Conservation (phyloP, 2,888 invertebrate genomes). For the Mylabris sibirica region DNA sequence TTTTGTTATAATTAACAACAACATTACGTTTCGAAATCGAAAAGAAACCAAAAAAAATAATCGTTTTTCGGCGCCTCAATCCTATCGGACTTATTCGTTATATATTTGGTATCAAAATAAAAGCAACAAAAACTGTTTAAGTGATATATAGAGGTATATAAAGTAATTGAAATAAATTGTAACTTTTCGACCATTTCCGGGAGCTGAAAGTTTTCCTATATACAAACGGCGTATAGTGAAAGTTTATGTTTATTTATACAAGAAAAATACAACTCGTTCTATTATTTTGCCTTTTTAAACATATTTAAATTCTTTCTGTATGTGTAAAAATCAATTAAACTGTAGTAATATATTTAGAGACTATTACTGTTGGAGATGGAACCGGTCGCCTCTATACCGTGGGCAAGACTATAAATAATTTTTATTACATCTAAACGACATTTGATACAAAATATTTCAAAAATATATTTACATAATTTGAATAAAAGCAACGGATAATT, state of each 20-base stretch:
- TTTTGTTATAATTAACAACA: not conserved
- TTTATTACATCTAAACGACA: slow-evolving; percentile 38
- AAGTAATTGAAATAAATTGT: slow-evolving; percentile 45
- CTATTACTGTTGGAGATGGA: slow-evolving; percentile 28
- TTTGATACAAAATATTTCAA: slow-evolving; percentile 39
- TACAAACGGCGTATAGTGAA: slow-evolving; percentile 26
- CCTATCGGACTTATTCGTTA: slow-evolving; percentile 35
- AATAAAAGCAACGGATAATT: slow-evolving; percentile 7
- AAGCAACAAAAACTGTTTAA: slow-evolving; percentile 41
- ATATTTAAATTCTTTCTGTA: not conserved
- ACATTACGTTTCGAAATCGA: not conserved
- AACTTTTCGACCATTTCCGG: slow-evolving; percentile 39
- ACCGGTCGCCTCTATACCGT: slow-evolving; percentile 28
- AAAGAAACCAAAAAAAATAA: not conserved
- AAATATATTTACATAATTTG: slow-evolving; percentile 38
- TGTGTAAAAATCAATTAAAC: slow-evolving; percentile 34
- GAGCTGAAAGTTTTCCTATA: slow-evolving; percentile 32
- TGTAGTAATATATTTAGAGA: slow-evolving; percentile 28
- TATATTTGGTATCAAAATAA: slow-evolving; percentile 40
- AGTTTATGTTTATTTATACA: slow-evolving; percentile 42
- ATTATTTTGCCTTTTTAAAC: no score
- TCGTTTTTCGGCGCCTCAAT: not conserved
- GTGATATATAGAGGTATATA: slow-evolving; percentile 41
- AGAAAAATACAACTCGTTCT: slow-evolving; percentile 20
- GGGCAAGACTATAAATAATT: slow-evolving; percentile 34